Evolutionary conservation across 53 echinoderm and acorn worm species (phyloP).

Genomic region (Echinometra lucunter): DNA sequence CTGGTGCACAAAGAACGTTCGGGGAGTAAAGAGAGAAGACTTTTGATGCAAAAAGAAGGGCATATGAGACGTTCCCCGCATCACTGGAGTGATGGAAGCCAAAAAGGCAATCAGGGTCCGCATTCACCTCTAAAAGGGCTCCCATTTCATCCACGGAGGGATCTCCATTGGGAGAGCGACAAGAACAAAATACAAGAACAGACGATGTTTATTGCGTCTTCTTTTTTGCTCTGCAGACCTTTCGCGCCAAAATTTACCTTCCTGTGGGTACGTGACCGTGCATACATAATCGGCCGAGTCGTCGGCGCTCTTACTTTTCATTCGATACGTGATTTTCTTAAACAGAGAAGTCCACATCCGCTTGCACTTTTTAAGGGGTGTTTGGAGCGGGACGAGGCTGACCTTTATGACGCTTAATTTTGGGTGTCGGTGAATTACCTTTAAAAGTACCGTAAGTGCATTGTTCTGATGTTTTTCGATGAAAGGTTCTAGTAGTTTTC

Average conservation of each 20-base stretch:
- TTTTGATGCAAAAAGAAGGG: not conserved
- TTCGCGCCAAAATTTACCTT: constrained; percentile 50
- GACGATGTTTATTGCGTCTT: constrained; percentile 51
- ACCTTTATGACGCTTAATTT: constrained; percentile 32
- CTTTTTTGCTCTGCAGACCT: not conserved
- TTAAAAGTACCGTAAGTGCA: not conserved
- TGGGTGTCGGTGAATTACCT: not conserved
- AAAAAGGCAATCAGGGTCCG: not conserved
- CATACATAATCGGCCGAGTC: not conserved
- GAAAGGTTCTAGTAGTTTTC: not conserved
- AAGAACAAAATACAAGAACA: not conserved
- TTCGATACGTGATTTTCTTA: constrained; percentile 47
- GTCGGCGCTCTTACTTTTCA: not conserved
- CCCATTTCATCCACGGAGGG: not conserved
- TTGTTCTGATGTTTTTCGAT: not conserved
- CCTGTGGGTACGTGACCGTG: constrained; percentile 5
- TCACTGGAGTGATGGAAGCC: not conserved
- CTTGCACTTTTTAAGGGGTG: constrained; percentile 13
- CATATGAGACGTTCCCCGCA: not conserved
- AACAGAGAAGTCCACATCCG: constrained; percentile 5
- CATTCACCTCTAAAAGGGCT: constrained; percentile 33
- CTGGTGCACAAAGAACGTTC: too few species aligned
- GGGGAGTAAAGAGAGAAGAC: not conserved
- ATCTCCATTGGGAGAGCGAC: not conserved
- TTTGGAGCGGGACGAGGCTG: not conserved